Conservation (phyloP, 2,113 vertebrate species). For the Marmota flaviventris region DNA sequence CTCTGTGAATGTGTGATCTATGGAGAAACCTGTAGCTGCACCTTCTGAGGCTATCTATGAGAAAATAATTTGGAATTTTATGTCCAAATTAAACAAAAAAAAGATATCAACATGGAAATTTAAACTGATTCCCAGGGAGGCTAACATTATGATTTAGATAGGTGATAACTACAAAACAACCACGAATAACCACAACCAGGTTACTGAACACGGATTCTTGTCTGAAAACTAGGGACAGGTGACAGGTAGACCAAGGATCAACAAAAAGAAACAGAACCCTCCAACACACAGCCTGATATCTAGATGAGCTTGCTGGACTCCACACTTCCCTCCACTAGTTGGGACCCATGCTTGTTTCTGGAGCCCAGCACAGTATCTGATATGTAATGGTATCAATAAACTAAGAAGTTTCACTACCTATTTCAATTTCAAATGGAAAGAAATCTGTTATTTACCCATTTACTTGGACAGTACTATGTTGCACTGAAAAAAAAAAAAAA, state of each 20-base stretch:
- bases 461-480: neutral
- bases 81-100: neutral
- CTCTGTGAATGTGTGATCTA: neutral
- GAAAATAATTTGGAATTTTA: neutral
- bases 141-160: neutral
- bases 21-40: neutral
- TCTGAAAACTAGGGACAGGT: neutral
- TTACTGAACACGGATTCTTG: neutral
- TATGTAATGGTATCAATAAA: neutral
- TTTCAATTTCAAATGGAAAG: slow-evolving; percentile 22
- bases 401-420: neutral
- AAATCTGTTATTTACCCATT: neutral
- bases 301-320: neutral
- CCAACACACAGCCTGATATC: neutral
- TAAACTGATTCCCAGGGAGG: neutral
- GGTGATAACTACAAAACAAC: neutral
- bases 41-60: neutral
- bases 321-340: neutral
- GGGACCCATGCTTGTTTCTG: neutral
- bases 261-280: neutral
- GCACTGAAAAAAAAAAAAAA: neutral
- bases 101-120: neutral
- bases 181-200: no score
- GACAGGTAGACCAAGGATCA: neutral
- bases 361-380: neutral